These are phyloP conservation scores for Gymnocypris eckloni DNA, from an alignment of 2,797 vertebrate genomes.

Conservation along the genomic window DNA sequence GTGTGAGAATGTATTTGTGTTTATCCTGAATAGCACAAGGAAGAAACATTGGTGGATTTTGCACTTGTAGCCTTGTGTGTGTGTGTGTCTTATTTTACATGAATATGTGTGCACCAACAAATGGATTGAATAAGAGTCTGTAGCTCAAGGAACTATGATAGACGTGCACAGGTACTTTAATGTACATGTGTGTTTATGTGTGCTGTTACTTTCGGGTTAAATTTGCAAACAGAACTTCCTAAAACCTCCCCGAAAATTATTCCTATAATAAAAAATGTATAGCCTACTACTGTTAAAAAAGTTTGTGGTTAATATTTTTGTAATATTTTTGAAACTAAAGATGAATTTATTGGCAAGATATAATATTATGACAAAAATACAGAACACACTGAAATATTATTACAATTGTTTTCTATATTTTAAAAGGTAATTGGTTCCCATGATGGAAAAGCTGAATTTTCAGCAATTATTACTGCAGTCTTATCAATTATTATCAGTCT, in stretches of 20 bases:
- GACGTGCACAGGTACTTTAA: background rate
- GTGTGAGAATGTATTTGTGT: background rate
- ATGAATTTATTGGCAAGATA: background rate
- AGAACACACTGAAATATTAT: background rate
- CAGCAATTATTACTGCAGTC: background rate
- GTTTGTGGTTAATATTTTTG: background rate
- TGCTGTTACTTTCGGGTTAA: background rate
- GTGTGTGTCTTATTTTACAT: background rate
- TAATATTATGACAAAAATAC: background rate
- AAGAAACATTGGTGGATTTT: background rate
- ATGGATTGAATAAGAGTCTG: background rate
- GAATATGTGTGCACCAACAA: slow-evolving; percentile 1
- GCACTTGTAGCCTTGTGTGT: background rate
- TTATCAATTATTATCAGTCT: no score
- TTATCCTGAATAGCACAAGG: background rate
- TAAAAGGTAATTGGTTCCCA: background rate
- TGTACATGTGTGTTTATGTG: background rate
- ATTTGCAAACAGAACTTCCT: background rate
- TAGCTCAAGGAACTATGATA: background rate
- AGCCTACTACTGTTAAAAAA: background rate
- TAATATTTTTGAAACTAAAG: background rate
- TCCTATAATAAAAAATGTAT: background rate
- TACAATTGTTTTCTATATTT: background rate
- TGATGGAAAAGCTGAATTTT: background rate
- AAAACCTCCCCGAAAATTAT: background rate